Evolutionary conservation across 2,113 vertebrate genomes (phyloP), one percentile per base, ranked within the genome.

Genomic region (Saccopteryx leptura): DNA sequence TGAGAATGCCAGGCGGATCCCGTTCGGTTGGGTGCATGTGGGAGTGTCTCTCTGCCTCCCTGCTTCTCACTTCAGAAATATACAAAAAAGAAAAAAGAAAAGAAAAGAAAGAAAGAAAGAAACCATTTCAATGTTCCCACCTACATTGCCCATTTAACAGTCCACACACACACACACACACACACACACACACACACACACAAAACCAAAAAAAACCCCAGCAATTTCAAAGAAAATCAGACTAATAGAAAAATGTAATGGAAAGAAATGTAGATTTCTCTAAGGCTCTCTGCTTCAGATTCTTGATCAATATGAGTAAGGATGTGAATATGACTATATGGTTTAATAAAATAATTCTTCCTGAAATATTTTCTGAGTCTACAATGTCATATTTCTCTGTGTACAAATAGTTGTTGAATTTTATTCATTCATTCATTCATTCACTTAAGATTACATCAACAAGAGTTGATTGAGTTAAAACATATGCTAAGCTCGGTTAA

Each of bases 161-260:
- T 39, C 39, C 39, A 39, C 39, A 39, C 39, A 39, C 39, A 39
- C 39, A 39, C 39, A 39, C 39, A 39, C 39, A 39, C 39, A 39
- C 39, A 39, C 39, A 39, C 39, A 39, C 39, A 39, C 39, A 39
- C 39, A 39, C 39, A 39, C 39, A 39, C 39, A 39, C 39, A 39
- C 39, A 39, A 39, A 39, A 39, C 39, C 68, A 79, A 50, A 76
- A 69, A 19, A 58, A 58, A 60, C 84, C 1, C 84, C 1, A 79
- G 4, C 60, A 89, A 17, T 60, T 94, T 71, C 68, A 81, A 95
- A 93, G 72, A 95, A 88, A 97, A 90, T 60, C n/a, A 48, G 12
- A 52, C 18, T 9, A 93, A 54, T 10, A 26, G 24, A 54, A 71
- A 89, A 63, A 33, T 11, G 3, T 2, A 74, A 79, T 72, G 56